Percentiles rank a stretch among this genome's conserved stretches.
Conservation (phyloP, 2,888 invertebrate species). For the Amblyteles armatorius region DNA sequence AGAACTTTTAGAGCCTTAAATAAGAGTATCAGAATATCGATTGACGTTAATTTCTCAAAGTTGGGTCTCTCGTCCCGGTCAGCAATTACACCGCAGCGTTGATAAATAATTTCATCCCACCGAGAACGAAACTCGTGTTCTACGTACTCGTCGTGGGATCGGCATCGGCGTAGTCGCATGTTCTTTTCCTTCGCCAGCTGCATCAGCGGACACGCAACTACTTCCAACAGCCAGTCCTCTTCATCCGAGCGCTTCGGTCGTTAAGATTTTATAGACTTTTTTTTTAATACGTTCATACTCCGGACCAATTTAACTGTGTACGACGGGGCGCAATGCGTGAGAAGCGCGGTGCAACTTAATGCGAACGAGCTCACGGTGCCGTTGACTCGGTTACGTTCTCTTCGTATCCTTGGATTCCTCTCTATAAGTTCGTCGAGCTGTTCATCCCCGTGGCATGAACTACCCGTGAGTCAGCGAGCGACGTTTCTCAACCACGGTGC, state of each 20-base stretch:
- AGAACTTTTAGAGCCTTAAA: no score
- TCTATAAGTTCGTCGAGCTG: neutral
- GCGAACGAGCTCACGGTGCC: slow-evolving; percentile 1
- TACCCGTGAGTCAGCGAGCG: slow-evolving; percentile 14
- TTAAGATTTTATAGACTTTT: slow-evolving; percentile 60
- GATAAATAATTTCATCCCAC: slow-evolving; percentile 58
- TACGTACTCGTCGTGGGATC: slow-evolving; percentile 28
- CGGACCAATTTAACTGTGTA: slow-evolving; percentile 56
- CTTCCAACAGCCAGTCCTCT: slow-evolving; percentile 28
- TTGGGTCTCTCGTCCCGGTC: slow-evolving; percentile 43
- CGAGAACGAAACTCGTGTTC: slow-evolving; percentile 34
- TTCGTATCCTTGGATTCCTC: neutral
- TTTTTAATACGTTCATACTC: slow-evolving; percentile 51
- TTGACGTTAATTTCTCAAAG: slow-evolving; percentile 55
- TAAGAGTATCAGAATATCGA: neutral
- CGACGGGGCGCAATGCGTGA: slow-evolving; percentile 54
- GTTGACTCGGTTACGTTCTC: neutral
- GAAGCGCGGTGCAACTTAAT: slow-evolving; percentile 40
- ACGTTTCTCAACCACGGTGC: slow-evolving; percentile 33
- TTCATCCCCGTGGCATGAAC: neutral
- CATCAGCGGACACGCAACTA: slow-evolving; percentile 32
- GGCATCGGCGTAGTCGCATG: slow-evolving; percentile 35
- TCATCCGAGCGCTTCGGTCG: slow-evolving; percentile 46
- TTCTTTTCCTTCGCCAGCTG: slow-evolving; percentile 22
- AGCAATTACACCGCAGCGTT: slow-evolving; percentile 55